Evolutionary conservation across 2,113 vertebrate genomes (phyloP).

Genomic region (Aldabrachelys gigantea): DNA sequence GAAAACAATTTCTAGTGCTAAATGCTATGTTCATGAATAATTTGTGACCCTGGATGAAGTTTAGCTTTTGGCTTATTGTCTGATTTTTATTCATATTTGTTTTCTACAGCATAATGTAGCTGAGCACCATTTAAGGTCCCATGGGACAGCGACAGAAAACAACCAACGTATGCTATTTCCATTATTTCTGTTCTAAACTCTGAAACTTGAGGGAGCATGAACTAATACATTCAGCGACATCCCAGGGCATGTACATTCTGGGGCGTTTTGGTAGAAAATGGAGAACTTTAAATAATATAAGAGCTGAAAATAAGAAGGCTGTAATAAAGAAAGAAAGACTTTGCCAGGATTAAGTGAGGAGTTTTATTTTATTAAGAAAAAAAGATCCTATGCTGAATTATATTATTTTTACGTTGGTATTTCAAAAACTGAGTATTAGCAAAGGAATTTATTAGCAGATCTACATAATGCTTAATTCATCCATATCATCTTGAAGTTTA

Average conservation of each 20-base stretch:
- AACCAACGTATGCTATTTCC: constrained; percentile 41
- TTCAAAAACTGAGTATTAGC: constrained; percentile 6
- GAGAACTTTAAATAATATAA: constrained; percentile 28
- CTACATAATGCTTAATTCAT: constrained; percentile 24
- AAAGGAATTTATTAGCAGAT: constrained; percentile 26
- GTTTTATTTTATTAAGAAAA: background rate
- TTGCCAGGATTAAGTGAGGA: background rate
- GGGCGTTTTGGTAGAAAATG: background rate
- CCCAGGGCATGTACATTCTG: background rate
- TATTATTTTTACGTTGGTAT: constrained; percentile 10
- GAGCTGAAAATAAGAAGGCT: background rate
- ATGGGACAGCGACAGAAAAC: constrained; percentile 34
- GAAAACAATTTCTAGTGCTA: constrained; percentile 27
- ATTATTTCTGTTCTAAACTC: constrained; percentile 34
- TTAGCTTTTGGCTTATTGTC: constrained; percentile 48
- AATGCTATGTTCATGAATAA: constrained; percentile 71
- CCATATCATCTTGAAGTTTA: constrained; percentile 7
- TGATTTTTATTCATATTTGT: constrained; percentile 54
- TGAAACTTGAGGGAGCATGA: constrained; percentile 19
- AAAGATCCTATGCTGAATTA: background rate
- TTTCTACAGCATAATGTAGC: constrained; percentile 23
- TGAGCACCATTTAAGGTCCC: constrained; percentile 6
- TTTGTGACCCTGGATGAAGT: constrained; percentile 48
- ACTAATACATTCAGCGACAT: constrained; percentile 53
- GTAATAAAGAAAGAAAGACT: constrained; percentile 9